Base-by-base conservation (phyloP, 2,888 invertebrate species). In the Athetis lepigone region DNA sequence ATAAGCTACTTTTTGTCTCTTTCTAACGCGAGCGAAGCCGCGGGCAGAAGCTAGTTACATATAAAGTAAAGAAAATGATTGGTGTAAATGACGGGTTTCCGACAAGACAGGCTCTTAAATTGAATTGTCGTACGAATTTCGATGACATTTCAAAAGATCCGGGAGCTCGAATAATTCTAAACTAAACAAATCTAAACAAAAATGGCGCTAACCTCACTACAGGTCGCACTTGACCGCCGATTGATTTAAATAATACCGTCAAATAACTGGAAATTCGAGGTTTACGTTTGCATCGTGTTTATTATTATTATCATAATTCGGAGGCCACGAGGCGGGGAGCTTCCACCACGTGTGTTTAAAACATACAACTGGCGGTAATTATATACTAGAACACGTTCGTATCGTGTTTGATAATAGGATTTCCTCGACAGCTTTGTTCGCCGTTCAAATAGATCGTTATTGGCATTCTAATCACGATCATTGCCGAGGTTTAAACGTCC, bases 301-400 rank as follows among this genome's bases (percentile, higher is more conserved):
- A 88, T 89, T 90, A 90, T 75, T 76, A 90, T 90, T 90, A 90
- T 77, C 89, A 90, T 90, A 90, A 54, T 66, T 19, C 83, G 81
- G 87, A 90, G 91, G 91, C 83, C 90, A 63, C 68, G 49, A 46
- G 61, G 75, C 80, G 70, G 68, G 72, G 72, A 68, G 66, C 65
- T 64, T 27, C 43, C 21, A 61, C 73, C 77, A 72, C 77, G 66
- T 77, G 61, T 60, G 62, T 63, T 65, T 37, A 74, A 70, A 67
- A 67, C 54, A 62, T 33, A 62, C 40, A 50, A 42, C 50, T 51
- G 55, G 18, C 55, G 60, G 57, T 61, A 70, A 70, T 77, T 61
- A 68, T 55, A 40, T 60, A 50, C 19, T 46, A 51, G 37, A 70
- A 59, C 58, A 49, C 56, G 54, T 45, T 65, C 16, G 16, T 55